Base-by-base conservation (phyloP, 2,888 invertebrate species). In the Drosophila paracracens region DNA sequence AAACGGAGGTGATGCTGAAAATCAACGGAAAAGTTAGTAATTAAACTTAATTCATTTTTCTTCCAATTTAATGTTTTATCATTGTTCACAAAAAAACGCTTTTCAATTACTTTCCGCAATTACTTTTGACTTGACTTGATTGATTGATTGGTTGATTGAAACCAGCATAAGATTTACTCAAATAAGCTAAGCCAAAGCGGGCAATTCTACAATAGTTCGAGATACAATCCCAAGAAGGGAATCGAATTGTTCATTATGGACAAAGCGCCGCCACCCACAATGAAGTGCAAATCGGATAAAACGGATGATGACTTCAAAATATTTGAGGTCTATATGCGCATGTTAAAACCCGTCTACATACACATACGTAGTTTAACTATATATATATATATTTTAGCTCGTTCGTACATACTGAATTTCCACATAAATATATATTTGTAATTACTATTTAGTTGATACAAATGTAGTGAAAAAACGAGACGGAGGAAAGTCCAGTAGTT, bases 1-100 rank as follows among this genome's bases (percentile, higher is more conserved):
- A 94, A 67, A 93, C 94, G 2, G 91, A 93, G 25, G 95, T 96
- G 1, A 76, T 92, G 50, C 88, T 95, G 10, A 89, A 82, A 21
- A 88, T 92, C 21, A 93, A 91, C 65, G 90, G 91, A 38, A 90
- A 93, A 90, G 94, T 94, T 90, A 81, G 87, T 66, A 35, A 21
- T 18, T 29, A 0, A 21, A 13, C 4, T 33, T 38, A 11, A 11
- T 27, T 13, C 2, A 13, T 18, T 29, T 48, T 0, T 46, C 1
- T 31, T 52, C 4, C 11, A 5, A 27, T 21, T 56, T 18, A 18
- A 16, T 35, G 21, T 21, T 21, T 21, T 21, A 21, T 21, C 21
- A 21, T 27, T 27, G 48, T 54, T 68, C 73, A 68, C 46, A 56
- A 70, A 48, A 38, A 52, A 29, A 64, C 21, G 65, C 62, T 50